Evolutionary conservation across 2,888 invertebrate species (phyloP), one percentile per base, ranked within the genome.

Genomic region (Tortricodes alternella): DNA sequence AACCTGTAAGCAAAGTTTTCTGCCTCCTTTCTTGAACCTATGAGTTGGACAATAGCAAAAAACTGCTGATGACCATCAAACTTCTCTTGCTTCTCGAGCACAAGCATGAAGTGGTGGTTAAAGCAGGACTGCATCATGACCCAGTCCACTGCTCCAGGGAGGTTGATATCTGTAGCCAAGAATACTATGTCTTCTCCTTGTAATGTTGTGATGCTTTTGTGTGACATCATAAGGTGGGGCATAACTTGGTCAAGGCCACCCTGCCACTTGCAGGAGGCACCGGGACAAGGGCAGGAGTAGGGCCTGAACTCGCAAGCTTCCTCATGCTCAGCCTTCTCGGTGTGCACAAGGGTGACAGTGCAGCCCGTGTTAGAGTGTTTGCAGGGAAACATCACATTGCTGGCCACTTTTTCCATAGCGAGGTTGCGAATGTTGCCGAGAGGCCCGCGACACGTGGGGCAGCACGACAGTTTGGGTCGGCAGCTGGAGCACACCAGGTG

Each of bases 41-140:
- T 99, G 44, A 99, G 92, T 85, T 99, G 99, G 27, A 99, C 99
- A 74, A 99, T 99, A 16, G 99, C 99, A 91, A 97, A 98, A 84
- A 98, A 98, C 79, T 98, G 97, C 73, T 97, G 97, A 77, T 97
- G 97, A 0, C 97, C 98, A 90, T 99, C 98, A 83, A 95, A 97
- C 80, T 99, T 99, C 76, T 98, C 98, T 87, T 98, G 98, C 81
- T 99, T 99, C 82, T 99, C 99, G 46, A 99, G 92, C 27, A 99
- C 99, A 65, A 99, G 93, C 99, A 99, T 99, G 78, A 99, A 99
- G 85, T 99, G 98, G 80, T 98, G 98, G 53, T 98, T 98, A 83
- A 99, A 99, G 86, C 99, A 99, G 21, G 98, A 98, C 89, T 99
- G 99, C 99, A 99, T 99, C 99, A 99, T 99, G 2, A 98, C 98